Evolutionary conservation across 2,797 vertebrate species (phyloP), one percentile per base, ranked within the genome.

Genomic region (Scolopax rusticola): DNA sequence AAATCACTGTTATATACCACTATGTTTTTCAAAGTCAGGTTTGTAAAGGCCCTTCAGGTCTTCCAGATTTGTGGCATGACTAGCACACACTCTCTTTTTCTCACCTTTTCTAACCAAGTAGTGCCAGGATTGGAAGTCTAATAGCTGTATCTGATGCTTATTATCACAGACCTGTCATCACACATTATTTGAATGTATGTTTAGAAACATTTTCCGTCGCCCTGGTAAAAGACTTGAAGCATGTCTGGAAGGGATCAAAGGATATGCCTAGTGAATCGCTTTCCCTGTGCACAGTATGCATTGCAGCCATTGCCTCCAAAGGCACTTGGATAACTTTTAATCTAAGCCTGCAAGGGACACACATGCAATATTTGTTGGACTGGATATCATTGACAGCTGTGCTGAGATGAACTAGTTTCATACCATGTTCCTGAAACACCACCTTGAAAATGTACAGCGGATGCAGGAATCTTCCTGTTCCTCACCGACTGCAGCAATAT

Each of bases 381-480:
- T 63, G 36, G 70, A 85, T 85, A 97, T 96, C 71, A 86, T 1
- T 74, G 77, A 85, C 83, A 96, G 56, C 81, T 95, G 81, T 89
- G 78, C 61, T 68, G 30, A 50, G 43, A 76, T 82, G 70, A 92
- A 63, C 57, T 71, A 81, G 63, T 77, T 93, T 84, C 84, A 82
- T 80, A 79, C 68, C 9, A 6, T 47, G 36, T 88, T 71, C 86
- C 61, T 83, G 75, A 90, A 85, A 86, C 8, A 36, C n/a, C 32
- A 50, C 60, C 59, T 61, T 84, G 24, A 87, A 92, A 56, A 90
- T 56, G 11, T n/a, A 32, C 57, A 38, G 12, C 1, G 28, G 40
- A 48, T 59, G 45, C 40, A 51, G 51, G 20, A 95, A 76, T 32
- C 20, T 68, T 76, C 40, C 45, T 47, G 40, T 69, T 85, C 48